These are phyloP conservation scores for Hybos culiciformis DNA, from an alignment of 2,888 invertebrate genomes.

Conservation along the genomic window DNA sequence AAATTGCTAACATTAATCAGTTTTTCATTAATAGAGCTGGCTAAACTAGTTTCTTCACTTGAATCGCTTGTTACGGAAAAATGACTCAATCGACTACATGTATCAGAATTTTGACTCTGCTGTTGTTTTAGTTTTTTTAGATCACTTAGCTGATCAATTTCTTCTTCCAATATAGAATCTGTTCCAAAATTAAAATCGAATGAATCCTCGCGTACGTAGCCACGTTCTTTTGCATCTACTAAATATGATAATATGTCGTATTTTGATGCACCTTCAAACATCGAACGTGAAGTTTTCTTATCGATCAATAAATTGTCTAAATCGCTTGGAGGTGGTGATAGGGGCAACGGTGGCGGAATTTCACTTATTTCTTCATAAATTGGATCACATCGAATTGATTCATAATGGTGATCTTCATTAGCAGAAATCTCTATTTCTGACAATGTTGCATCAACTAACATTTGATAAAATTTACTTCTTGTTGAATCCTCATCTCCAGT, in stretches of 20 bases:
- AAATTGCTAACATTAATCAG: conserved; percentile 16
- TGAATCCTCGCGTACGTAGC: conserved; percentile 55
- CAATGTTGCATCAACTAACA: conserved; percentile 54
- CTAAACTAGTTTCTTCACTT: conserved; percentile 66
- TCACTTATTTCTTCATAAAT: conserved; percentile 66
- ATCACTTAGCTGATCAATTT: conserved; percentile 45
- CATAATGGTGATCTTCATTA: conserved; percentile 59
- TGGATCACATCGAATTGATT: conserved; percentile 58
- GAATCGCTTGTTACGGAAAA: conserved; percentile 73
- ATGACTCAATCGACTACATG: conserved; percentile 58
- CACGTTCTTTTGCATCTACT: conserved; percentile 71
- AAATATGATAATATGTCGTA: conserved; percentile 81
- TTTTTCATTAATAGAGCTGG: conserved; percentile 44
- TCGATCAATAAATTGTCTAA: conserved; percentile 55
- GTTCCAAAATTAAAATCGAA: conserved; percentile 48
- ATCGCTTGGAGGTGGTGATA: conserved; percentile 56
- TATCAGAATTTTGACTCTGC: conserved; percentile 31
- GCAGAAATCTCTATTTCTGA: conserved; percentile 52
- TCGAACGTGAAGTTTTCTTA: conserved; percentile 52
- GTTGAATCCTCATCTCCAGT: conserved; percentile 52
- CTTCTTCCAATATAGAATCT: conserved; percentile 39
- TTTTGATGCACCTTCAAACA: conserved; percentile 71
- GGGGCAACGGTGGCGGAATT: conserved; percentile 64
- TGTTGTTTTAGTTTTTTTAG: conserved; percentile 33
- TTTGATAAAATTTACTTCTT: conserved; percentile 58